Conservation (phyloP, 2,888 invertebrate species). For the Zaprionus bogoriensis region DNA sequence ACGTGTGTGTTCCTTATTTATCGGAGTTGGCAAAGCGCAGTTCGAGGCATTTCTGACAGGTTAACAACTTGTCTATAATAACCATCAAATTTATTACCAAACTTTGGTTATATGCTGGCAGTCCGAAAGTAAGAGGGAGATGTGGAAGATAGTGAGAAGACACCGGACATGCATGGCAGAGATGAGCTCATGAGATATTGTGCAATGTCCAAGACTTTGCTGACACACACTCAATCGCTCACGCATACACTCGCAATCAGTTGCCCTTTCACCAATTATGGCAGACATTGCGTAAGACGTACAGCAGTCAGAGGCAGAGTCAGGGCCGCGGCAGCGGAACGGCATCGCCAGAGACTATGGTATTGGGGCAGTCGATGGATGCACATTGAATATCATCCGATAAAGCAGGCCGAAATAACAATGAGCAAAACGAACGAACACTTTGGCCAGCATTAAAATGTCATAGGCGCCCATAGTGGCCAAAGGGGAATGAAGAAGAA, state of each 20-base stretch:
- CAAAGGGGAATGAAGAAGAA: conserved; percentile 6
- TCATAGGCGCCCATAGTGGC: conserved; percentile 20
- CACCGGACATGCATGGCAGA: not conserved
- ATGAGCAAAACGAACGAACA: conserved; percentile 17
- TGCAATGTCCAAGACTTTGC: not conserved
- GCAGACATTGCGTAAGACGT: conserved; percentile 5
- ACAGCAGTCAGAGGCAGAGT: conserved; percentile 4
- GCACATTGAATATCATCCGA: conserved; percentile 44
- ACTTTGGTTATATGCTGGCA: not conserved
- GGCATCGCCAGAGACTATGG: not conserved
- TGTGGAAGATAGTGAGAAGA: not conserved
- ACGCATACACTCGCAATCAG: not conserved
- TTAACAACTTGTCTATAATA: conserved; percentile 8
- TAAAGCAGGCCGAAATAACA: conserved; percentile 3
- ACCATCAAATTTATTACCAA: conserved; percentile 6
- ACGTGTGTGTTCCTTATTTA: too few species aligned
- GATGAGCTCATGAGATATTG: conserved; percentile 4
- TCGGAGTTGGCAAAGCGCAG: too few species aligned
- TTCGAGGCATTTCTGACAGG: not conserved
- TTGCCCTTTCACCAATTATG: conserved; percentile 28
- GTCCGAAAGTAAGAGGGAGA: not conserved
- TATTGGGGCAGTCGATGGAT: conserved; percentile 4
- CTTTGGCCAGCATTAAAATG: conserved; percentile 33
- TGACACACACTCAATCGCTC: not conserved
- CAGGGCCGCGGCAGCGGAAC: conserved; percentile 6